Evolutionary conservation across 2,113 vertebrate genomes (phyloP), one percentile per base, ranked within the genome.

Genomic region (Podarcis muralis): DNA sequence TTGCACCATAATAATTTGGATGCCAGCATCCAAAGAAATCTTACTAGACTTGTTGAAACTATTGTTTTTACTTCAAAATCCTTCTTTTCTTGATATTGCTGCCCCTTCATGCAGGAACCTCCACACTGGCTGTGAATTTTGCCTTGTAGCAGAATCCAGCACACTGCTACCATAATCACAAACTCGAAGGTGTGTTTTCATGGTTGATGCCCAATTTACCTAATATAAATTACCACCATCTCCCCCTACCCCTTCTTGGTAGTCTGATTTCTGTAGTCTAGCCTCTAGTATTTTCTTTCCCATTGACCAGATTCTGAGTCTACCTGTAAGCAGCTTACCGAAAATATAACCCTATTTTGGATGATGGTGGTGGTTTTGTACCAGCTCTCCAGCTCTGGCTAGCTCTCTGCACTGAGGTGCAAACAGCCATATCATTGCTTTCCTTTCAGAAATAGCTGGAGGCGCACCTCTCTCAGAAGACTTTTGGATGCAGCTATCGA

Each of bases 321-420:
- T 92, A 92, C 91, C 91, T 92, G 92, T 75, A 40, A 83, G 75
- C 32, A 75, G 72, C 32, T 75, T 20, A 37, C 6, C 3, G 32
- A 40, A 93, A 94, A 93, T 89, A 93, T 87, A 83, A 84, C 87
- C 66, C 77, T 88, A 53, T 53, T 53, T 53, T 11, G 48, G 48
- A 53, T 53, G 48, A 11, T 53, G 48, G 48, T 53, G 48, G 48
- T 53, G 48, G 48, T 53, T 53, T 53, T 53, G 48, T 53, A 53
- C 11, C 48, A 53, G 59, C 59, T 62, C 18, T 20, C 8, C 59
- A 62, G 13, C 59, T 20, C 15, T 62, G 59, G 59, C 13, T 18
- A 62, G 59, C 59, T 1, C 59, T 62, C 59, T 20, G 15, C 59
- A 62, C 59, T 62, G 59, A 62, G 59, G 18, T 62, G 59, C 59